A percentile compares a stretch with the other conserved stretches of the same genome.
These are phyloP conservation scores for Stomorhina lunata DNA, from an alignment of 2,888 invertebrate genomes.

Conservation along the genomic window DNA sequence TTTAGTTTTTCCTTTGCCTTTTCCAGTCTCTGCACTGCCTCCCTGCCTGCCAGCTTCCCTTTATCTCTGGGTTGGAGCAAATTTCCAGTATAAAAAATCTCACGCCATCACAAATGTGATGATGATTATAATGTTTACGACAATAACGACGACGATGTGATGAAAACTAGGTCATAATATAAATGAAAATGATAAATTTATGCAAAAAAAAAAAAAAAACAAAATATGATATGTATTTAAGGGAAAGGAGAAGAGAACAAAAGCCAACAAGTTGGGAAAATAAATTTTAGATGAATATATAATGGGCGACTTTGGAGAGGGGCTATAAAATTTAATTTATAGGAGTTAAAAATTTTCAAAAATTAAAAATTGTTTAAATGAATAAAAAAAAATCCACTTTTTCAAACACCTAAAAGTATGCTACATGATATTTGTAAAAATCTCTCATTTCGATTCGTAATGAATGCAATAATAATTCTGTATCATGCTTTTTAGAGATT, in stretches of 20 bases:
- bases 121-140: slow-evolving; percentile 32
- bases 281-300: background rate
- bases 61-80: slow-evolving; percentile 8
- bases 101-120: slow-evolving; percentile 60
- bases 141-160: slow-evolving; percentile 42
- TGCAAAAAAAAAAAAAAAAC: background rate
- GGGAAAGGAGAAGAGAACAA: slow-evolving; percentile 15
- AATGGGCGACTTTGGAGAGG: slow-evolving; percentile 4
- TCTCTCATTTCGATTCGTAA: too few species aligned
- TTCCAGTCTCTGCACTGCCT: too few species aligned
- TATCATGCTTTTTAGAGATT: too few species aligned
- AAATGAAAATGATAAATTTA: slow-evolving; percentile 54
- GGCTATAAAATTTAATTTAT: background rate
- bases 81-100: slow-evolving; percentile 55
- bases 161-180: slow-evolving; percentile 60
- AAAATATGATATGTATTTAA: background rate
- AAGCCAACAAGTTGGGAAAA: slow-evolving; percentile 9
- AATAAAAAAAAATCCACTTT: too few species aligned
- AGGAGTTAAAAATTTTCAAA: too few species aligned
- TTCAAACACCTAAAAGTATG: too few species aligned
- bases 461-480: too few species aligned
- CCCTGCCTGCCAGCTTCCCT: too few species aligned
- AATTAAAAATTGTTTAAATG: too few species aligned
- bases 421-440: too few species aligned
- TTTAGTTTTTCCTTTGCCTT: slow-evolving; percentile 25